Evolutionary conservation across 2,797 vertebrate genomes (phyloP).

Genomic region (Galago senegalensis): DNA sequence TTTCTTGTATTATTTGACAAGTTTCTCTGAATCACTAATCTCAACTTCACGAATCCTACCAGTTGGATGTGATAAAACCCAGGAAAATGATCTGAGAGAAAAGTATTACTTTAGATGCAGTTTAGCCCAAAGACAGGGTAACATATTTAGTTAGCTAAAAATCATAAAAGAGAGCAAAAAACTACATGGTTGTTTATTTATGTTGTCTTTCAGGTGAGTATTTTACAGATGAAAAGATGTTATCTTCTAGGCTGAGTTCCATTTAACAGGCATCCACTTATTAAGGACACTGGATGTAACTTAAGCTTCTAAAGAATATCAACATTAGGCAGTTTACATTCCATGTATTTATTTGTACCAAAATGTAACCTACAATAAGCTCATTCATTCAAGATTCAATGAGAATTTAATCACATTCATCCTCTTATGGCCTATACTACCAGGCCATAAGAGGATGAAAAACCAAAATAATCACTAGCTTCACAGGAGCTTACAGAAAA

Average conservation of each 20-base stretch:
- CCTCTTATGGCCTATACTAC: too few species aligned
- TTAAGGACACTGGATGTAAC: background rate
- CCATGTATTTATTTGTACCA: background rate
- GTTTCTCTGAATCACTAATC: background rate
- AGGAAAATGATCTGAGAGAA: conserved; percentile 36
- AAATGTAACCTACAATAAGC: background rate
- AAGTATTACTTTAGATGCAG: background rate
- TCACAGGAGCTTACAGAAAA: background rate
- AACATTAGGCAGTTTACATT: background rate
- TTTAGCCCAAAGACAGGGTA: background rate
- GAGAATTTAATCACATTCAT: background rate
- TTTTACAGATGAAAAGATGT: background rate
- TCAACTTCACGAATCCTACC: background rate
- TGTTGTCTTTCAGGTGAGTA: conserved; percentile 2
- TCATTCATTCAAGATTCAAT: background rate
- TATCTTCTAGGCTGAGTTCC: background rate
- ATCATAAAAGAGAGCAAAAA: background rate
- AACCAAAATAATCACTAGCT: background rate
- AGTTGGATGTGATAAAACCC: background rate
- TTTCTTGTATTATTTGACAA: background rate
- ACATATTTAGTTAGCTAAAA: background rate
- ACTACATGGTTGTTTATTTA: background rate
- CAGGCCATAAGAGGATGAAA: background rate
- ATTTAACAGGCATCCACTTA: background rate
- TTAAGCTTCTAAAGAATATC: background rate